A percentile compares a stretch with the other conserved stretches of the same genome.
Evolutionary conservation across 2,113 vertebrate genomes (phyloP).

Genomic region (Hippocampus zosterae): DNA sequence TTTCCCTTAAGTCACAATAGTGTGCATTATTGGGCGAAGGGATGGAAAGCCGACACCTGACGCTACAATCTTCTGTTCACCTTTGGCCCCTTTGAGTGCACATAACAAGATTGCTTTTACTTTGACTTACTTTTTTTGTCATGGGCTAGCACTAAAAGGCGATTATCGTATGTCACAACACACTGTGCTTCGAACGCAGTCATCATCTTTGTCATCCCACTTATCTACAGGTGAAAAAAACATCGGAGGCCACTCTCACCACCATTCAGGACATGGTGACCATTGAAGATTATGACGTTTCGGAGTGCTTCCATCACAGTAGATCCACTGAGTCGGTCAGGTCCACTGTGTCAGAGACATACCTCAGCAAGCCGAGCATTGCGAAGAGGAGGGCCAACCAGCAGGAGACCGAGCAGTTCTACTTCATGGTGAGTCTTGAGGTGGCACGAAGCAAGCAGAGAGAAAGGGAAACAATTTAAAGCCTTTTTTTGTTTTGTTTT

Average conservation of each 20-base stretch:
- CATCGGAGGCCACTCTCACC: constrained; percentile 93
- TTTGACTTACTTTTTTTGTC: constrained; percentile 33
- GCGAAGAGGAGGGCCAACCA: constrained; percentile 96
- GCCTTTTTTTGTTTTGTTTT: too few relatives aligned
- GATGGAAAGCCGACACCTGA: constrained; percentile 40
- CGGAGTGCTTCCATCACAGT: constrained; percentile 97
- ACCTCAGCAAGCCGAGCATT: constrained; percentile 96
- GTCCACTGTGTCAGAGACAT: constrained; percentile 94
- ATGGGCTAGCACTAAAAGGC: background rate
- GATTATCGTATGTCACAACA: background rate
- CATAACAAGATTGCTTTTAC: constrained; percentile 36
- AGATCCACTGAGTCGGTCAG: constrained; percentile 95
- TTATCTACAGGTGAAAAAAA: constrained; percentile 88
- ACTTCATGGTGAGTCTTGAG: constrained; percentile 84
- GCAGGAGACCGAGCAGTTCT: constrained; percentile 98
- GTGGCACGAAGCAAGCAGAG: background rate
- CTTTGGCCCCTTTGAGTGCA: constrained; percentile 24
- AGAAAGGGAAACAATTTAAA: background rate
- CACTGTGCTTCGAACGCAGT: background rate
- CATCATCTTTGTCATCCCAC: background rate
- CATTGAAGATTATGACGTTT: constrained; percentile 97
- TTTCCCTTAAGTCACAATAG: background rate
- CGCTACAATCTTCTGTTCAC: constrained; percentile 20
- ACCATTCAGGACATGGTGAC: constrained; percentile 98
- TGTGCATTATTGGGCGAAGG: background rate